These are phyloP conservation scores for Epinotia demarniana DNA, from an alignment of 2,888 invertebrate species.

Conservation along the genomic window DNA sequence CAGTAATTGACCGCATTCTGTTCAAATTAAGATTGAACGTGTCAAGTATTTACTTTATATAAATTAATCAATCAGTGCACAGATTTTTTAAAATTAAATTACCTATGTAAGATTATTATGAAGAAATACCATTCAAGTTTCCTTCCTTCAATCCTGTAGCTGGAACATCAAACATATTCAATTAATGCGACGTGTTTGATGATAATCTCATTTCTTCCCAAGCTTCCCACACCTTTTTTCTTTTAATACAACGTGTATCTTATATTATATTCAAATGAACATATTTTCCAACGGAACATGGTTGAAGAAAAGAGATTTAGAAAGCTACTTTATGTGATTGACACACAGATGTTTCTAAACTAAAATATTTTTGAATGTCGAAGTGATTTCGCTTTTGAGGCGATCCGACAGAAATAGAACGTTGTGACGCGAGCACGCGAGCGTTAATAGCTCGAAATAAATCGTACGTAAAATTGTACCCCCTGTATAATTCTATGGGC, in stretches of 20 bases:
- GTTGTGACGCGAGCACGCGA: slow-evolving; percentile 14
- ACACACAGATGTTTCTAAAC: slow-evolving; percentile 35
- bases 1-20: no score
- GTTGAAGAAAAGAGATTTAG: not conserved
- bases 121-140: no score
- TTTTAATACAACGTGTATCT: not conserved
- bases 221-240: not conserved
- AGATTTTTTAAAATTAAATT: no score
- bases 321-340: slow-evolving; percentile 31
- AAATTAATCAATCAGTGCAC: no score
- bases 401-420: slow-evolving; percentile 22
- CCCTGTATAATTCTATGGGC: not conserved
- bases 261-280: not conserved
- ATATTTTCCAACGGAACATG: not conserved
- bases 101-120: no score
- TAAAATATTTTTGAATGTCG: slow-evolving; percentile 10
- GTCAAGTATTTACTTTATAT: no score
- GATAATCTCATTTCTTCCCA: slow-evolving; percentile 9
- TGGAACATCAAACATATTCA: not conserved
- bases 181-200: not conserved
- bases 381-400: slow-evolving; percentile 17
- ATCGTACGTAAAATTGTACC: slow-evolving; percentile 11
- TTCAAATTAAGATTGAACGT: no score
- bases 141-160: no score
- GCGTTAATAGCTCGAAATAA: slow-evolving; percentile 16